Evolutionary conservation across 2,888 invertebrate species (phyloP), one percentile per base, ranked within the genome.

Genomic region (Smittia aterrima): DNA sequence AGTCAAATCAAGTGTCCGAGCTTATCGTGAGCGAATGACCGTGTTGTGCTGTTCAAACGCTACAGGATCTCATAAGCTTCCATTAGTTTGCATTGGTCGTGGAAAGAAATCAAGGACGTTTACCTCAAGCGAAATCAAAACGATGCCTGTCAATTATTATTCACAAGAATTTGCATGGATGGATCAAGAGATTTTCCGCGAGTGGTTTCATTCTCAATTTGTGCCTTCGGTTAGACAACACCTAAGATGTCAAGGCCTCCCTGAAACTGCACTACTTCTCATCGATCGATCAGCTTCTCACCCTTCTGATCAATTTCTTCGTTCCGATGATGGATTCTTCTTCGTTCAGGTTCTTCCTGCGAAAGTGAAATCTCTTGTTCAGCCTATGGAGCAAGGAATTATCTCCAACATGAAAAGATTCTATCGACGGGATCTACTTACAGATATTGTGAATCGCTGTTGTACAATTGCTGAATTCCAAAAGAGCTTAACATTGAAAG

Each of bases 371-470:
- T 53, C 77, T 74, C 75, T 76, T 13, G 38, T 77, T 4, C 77
- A 77, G 75, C 78, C 77, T 22, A 75, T 78, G 76, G 76, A 78
- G 74, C 77, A 77, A 73, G 77, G 76, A 54, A 71, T 75, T 7
- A 76, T 77, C 73, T 72, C 76, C 16, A 75, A 67, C 62, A 76
- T 78, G 32, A 78, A 78, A 54, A 75, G 75, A 22, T 76, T 76
- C 74, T 78, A 77, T 64, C 75, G 75, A 1, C 16, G 25, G 32
- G 47, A 74, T 6, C 47, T 74, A 6, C 66, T 74, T 0, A 66
- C 18, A 11, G 74, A 74, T 6, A 4, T 74, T 0, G 62, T 74
- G 13, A 47, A 24, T 1, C 38, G 62, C 18, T 18, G 38, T 4
- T 1, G 24, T 1, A 9, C 74, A 41, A 64, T 74, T 25, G 7